Evolutionary conservation across 2,797 vertebrate genomes (phyloP), one percentile per base, ranked within the genome.

Genomic region (Artibeus lituratus): DNA sequence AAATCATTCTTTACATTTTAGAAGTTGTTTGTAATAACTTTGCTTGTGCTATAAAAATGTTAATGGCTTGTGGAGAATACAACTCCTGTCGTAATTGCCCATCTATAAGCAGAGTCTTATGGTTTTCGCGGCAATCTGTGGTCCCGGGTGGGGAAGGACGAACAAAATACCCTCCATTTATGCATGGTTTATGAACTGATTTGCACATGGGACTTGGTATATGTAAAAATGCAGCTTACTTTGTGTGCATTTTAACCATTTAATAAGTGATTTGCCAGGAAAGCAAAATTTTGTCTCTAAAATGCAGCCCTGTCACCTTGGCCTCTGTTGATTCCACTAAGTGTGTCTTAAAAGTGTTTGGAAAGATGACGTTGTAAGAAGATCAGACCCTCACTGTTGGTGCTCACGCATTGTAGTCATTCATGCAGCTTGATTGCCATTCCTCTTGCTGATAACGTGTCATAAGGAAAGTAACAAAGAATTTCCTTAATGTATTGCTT

Each of bases 161-260:
- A 96, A 97, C 97, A 59, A 92, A 96, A 96, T 97, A 96, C 97
- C 70, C 97, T 7, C 35, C 97, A 97, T 97, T 94, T 97, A 55
- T 97, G 92, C 97, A 32, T 96, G 93, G 35, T 78, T 91, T 96
- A 67, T 95, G 94, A 95, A 90, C 93, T 93, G 39, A 74, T 92
- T 95, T 95, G 37, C 55, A 89, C 96, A 88, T 89, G 96, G 96
- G 51, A 57, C 90, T 96, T 96, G 92, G 90, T 91, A 49, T 80
- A 97, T 98, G 90, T 94, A 96, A 91, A 91, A 94, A 24, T 86
- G 84, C 81, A n/a, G 93, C 96, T 91, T 74, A 81, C 94, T 92
- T 88, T 87, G 67, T 69, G 69, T 94, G 47, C 1, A 53, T 76
- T 93, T 44, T 92, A 95, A 97, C 95, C 53, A 93, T 93, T 96